These are phyloP conservation scores for Thereva unica DNA, from an alignment of 2,888 invertebrate genomes.

Conservation along the genomic window DNA sequence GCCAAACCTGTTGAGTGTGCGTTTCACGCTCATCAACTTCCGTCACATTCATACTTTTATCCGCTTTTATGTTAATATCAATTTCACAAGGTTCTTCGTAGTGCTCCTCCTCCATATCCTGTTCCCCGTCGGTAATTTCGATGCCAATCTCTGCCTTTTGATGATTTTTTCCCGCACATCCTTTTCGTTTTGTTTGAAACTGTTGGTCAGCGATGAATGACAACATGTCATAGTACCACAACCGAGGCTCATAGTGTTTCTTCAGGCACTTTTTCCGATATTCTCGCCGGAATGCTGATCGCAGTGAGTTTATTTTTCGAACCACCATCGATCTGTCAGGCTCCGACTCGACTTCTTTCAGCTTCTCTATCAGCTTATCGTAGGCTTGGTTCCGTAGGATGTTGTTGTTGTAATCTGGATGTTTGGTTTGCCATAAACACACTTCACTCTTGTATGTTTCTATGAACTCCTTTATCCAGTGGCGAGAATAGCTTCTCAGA, in stretches of 20 bases:
- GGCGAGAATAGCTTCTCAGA: slow-evolving; percentile 55
- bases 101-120: slow-evolving; percentile 3
- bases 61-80: not conserved
- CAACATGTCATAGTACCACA: slow-evolving; percentile 56
- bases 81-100: slow-evolving; percentile 8
- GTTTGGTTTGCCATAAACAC: slow-evolving; percentile 56
- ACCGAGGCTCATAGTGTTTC: slow-evolving; percentile 52
- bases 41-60: not conserved
- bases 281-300: slow-evolving; percentile 55
- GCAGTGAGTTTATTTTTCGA: slow-evolving; percentile 55
- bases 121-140: not conserved
- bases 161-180: not conserved
- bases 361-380: slow-evolving; percentile 54
- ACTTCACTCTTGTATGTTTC: slow-evolving; percentile 55
- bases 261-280: slow-evolving; percentile 52
- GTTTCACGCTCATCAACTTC: not conserved
- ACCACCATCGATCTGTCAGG: slow-evolving; percentile 57
- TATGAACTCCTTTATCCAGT: slow-evolving; percentile 56
- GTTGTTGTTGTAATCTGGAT: slow-evolving; percentile 56
- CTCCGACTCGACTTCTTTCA: slow-evolving; percentile 56
- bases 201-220: slow-evolving; percentile 55
- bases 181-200: not conserved
- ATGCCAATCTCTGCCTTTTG: not conserved
- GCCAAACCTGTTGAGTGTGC: slow-evolving; percentile 20
- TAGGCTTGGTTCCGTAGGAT: slow-evolving; percentile 54